Evolutionary conservation across 2,888 invertebrate species (phyloP).

Genomic region (Myathropa florea): DNA sequence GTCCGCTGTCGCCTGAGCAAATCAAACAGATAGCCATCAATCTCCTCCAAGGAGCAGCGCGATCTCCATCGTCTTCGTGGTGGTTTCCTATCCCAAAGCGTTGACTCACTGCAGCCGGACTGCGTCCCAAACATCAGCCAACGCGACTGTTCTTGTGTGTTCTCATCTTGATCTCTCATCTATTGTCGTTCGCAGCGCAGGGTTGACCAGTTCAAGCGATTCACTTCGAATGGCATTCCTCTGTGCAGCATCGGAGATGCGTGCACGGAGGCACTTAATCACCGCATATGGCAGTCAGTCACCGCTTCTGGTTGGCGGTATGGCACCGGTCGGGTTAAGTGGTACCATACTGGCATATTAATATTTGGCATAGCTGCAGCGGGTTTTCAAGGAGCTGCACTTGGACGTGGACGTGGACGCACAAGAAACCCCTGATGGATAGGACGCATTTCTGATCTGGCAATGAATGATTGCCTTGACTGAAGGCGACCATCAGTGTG

Average conservation of each 20-base stretch:
- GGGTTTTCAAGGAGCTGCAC: constrained; percentile 11
- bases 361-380: constrained; percentile 61
- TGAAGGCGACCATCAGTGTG: constrained; percentile 17
- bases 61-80: constrained; percentile 60
- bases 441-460: constrained; percentile 36
- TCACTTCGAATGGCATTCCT: constrained; percentile 53
- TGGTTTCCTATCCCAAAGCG: constrained; percentile 30
- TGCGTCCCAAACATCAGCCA: neutral
- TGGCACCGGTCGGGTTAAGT: constrained; percentile 42
- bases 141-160: constrained; percentile 21
- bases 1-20: constrained; percentile 34
- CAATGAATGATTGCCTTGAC: constrained; percentile 46
- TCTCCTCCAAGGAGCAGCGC: constrained; percentile 28
- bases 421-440: constrained; percentile 51
- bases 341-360: constrained; percentile 67
- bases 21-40: constrained; percentile 54
- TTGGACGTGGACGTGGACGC: neutral
- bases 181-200: neutral
- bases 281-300: constrained; percentile 49
- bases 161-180: neutral
- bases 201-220: constrained; percentile 43
- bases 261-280: constrained; percentile 67
- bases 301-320: constrained; percentile 52
- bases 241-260: constrained; percentile 56
- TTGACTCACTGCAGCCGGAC: neutral